Conservation (phyloP, 92 coral and sea anemone species). For the Porites evermanni region DNA sequence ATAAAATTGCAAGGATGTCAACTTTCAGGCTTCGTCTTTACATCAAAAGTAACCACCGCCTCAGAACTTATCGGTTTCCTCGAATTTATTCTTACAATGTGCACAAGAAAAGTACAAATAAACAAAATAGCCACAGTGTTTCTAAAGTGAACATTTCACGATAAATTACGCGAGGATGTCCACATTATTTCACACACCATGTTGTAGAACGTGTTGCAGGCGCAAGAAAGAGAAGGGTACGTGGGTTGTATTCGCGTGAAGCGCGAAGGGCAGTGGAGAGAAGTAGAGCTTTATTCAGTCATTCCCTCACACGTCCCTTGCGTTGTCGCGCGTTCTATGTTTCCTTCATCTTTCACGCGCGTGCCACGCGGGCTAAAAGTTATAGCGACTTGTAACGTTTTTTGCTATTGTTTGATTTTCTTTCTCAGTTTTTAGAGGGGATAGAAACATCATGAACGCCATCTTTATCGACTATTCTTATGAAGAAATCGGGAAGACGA, state of each 20-base stretch:
- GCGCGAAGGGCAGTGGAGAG: too few relatives aligned
- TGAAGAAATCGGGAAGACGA: conserved; percentile 86
- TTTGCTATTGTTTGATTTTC: too few relatives aligned
- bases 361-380: not conserved
- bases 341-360: too few relatives aligned
- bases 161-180: not conserved
- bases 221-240: too few relatives aligned
- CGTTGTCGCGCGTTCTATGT: too few relatives aligned
- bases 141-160: not conserved
- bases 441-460: conserved; percentile 90
- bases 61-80: too few relatives aligned
- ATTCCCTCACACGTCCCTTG: too few relatives aligned
- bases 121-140: not conserved
- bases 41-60: too few relatives aligned
- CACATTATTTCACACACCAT: not conserved
- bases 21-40: too few relatives aligned
- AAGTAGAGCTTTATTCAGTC: too few relatives aligned
- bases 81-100: not conserved
- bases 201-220: not conserved
- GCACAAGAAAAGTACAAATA: not conserved
- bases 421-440: conserved; percentile 56
- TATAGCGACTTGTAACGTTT: not conserved
- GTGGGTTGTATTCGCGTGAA: too few relatives aligned
- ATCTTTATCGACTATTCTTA: conserved; percentile 91
- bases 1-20: too few relatives aligned